Percentiles rank a stretch among this genome's conserved stretches.
Conservation (phyloP, 2,797 vertebrate species). For the Gastrophryne carolinensis region DNA sequence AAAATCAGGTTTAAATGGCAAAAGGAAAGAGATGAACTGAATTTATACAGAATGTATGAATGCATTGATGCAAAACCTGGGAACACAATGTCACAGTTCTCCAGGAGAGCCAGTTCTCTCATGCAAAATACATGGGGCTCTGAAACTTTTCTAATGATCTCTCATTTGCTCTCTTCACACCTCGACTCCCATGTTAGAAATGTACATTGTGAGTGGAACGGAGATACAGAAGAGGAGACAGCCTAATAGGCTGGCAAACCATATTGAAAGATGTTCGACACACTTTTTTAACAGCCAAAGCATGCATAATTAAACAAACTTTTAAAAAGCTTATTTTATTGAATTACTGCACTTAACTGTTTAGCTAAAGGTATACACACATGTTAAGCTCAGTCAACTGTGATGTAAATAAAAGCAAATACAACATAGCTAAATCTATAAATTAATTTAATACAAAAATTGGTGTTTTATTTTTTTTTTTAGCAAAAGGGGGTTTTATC, state of each 20-base stretch:
- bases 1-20: conserved; percentile 3
- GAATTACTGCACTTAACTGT: not conserved
- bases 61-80: conserved; percentile 5
- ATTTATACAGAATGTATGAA: conserved; percentile 26
- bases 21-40: not conserved
- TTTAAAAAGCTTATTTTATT: conserved; percentile 28
- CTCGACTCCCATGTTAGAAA: conserved; percentile 35
- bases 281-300: not conserved
- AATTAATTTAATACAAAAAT: too few relatives aligned
- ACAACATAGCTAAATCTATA: too few relatives aligned
- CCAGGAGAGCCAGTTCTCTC: conserved; percentile 20
- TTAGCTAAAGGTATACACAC: too few relatives aligned
- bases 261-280: conserved; percentile 23
- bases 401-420: too few relatives aligned
- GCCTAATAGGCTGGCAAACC: conserved; percentile 35
- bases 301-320: conserved; percentile 18
- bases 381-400: too few relatives aligned
- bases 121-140: conserved; percentile 49
- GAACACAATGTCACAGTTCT: conserved; percentile 40
- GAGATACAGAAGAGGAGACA: not conserved
- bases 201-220: conserved; percentile 30
- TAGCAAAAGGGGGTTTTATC: too few relatives aligned
- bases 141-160: conserved; percentile 46
- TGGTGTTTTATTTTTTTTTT: too few relatives aligned
- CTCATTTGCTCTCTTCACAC: conserved; percentile 47